Evolutionary conservation across 2,113 vertebrate species (phyloP).

Genomic region (Muntiacus reevesi): DNA sequence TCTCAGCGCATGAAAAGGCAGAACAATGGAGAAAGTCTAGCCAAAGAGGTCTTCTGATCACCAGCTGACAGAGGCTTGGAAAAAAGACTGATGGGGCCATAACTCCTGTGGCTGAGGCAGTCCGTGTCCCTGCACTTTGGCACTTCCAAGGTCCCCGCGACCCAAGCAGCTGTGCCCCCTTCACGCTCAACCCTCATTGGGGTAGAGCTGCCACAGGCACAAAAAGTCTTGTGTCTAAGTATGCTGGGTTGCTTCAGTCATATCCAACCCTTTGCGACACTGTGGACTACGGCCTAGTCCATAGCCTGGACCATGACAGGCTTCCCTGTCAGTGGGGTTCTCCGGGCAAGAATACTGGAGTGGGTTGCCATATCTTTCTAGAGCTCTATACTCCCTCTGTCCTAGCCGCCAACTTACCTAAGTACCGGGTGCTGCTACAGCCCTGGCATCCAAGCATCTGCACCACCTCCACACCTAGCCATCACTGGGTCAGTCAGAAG

Average conservation of each 20-base stretch:
- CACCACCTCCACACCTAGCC: background rate
- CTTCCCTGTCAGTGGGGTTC: background rate
- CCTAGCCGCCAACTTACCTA: background rate
- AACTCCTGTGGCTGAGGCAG: background rate
- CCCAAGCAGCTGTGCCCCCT: background rate
- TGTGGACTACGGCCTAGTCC: background rate
- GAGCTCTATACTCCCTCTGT: background rate
- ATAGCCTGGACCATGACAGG: background rate
- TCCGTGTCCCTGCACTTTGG: background rate
- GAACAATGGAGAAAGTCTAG: background rate
- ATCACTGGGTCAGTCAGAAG: background rate
- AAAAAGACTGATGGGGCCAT: background rate
- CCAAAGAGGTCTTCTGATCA: background rate
- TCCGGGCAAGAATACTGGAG: background rate
- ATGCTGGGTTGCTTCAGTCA: background rate
- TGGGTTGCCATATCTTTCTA: background rate
- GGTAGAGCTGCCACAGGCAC: background rate
- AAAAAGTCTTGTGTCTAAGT: background rate
- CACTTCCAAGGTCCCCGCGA: background rate
- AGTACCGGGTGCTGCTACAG: background rate
- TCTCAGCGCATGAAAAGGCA: background rate
- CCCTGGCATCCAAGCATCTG: background rate
- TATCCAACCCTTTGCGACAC: background rate
- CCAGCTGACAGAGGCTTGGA: background rate
- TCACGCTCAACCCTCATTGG: background rate